These are phyloP conservation scores for Chiroxiphia lanceolata DNA, from an alignment of 2,797 vertebrate genomes.

Conservation along the genomic window DNA sequence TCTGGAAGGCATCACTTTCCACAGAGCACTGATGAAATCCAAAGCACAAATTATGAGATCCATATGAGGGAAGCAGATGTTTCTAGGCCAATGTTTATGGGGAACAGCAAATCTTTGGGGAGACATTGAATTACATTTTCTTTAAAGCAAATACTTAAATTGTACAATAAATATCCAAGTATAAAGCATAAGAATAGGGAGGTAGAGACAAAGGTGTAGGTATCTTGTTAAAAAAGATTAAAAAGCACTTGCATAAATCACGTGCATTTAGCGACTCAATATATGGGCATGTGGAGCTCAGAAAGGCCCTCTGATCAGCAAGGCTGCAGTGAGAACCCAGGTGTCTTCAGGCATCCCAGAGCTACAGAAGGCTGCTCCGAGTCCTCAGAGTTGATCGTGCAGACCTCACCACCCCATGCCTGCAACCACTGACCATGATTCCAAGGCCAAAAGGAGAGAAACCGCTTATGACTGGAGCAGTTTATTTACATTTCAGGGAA, in stretches of 20 bases:
- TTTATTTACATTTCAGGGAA: neutral
- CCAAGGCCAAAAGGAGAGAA: neutral
- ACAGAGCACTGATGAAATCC: constrained; percentile 44
- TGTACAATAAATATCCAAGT: constrained; percentile 24
- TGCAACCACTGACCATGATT: neutral
- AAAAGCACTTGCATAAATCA: neutral
- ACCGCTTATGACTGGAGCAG: accelerated
- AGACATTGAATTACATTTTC: constrained; percentile 44
- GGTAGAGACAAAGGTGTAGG: neutral
- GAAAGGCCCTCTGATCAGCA: neutral
- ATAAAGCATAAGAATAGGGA: neutral
- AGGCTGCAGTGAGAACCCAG: neutral
- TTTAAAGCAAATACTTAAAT: constrained; percentile 41
- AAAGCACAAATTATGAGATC: constrained; percentile 64
- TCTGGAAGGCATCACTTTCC: constrained; percentile 64
- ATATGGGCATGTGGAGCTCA: accelerated
- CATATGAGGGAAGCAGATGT: constrained; percentile 65
- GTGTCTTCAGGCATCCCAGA: neutral
- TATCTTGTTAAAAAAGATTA: neutral
- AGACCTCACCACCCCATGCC: neutral
- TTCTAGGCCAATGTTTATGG: constrained; percentile 54
- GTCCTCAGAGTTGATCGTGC: neutral
- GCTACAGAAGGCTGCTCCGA: neutral
- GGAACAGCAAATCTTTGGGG: constrained; percentile 49
- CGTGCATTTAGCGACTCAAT: accelerated